phyloP scores from a whole-genome alignment of 2,888 invertebrate species.

The Aphelenchoides bicaudatus region DNA sequence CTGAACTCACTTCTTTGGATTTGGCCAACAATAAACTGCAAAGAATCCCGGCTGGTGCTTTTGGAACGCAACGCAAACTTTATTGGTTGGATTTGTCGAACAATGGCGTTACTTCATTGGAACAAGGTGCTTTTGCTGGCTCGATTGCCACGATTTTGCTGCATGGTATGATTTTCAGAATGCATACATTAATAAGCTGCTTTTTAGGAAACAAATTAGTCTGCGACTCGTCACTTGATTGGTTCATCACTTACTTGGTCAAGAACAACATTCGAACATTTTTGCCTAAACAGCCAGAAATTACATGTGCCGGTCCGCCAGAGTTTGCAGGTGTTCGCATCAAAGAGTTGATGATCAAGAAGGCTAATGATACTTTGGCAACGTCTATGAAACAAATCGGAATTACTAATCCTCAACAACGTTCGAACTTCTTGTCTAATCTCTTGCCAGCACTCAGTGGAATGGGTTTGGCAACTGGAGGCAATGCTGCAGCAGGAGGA shows the following conservation, averaged over 20 bases:
- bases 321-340: conserved; percentile 42
- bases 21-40: conserved; percentile 71
- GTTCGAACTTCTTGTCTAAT: conserved; percentile 31
- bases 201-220: conserved; percentile 47
- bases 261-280: conserved; percentile 53
- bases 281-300: conserved; percentile 54
- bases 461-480: conserved; percentile 18
- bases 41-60: conserved; percentile 68
- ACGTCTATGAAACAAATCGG: conserved; percentile 21
- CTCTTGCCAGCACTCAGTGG: conserved; percentile 38
- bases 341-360: conserved; percentile 59
- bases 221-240: conserved; percentile 56
- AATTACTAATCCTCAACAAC: not conserved
- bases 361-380: conserved; percentile 51
- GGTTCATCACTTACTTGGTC: conserved; percentile 50
- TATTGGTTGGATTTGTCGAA: conserved; percentile 56
- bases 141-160: conserved; percentile 51
- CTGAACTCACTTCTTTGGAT: conserved; percentile 48
- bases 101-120: conserved; percentile 45
- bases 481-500: conserved; percentile 20
- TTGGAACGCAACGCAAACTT: conserved; percentile 40
- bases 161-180: conserved; percentile 39
- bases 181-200: not conserved
- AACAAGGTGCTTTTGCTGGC: conserved; percentile 42
- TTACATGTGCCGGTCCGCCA: conserved; percentile 50